These are phyloP conservation scores for Orius insidiosus DNA, from an alignment of 1,140 invertebrate genomes.

Conservation along the genomic window DNA sequence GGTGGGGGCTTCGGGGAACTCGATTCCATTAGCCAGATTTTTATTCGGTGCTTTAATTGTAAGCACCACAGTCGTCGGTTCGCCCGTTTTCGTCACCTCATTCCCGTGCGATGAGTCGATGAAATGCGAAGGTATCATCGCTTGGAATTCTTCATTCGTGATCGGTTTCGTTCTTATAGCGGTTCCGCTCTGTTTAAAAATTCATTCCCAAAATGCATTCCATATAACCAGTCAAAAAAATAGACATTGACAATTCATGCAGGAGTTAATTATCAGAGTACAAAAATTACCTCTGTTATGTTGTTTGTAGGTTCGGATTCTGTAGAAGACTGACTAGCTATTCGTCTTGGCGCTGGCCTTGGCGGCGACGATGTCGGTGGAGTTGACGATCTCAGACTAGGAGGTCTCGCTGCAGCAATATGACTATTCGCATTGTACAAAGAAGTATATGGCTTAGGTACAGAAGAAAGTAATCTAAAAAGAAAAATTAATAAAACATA, in stretches of 20 bases:
- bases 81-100: not conserved
- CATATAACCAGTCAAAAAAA: not conserved
- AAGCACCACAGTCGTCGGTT: constrained; percentile 34
- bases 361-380: constrained; percentile 22
- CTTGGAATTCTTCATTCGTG: constrained; percentile 82
- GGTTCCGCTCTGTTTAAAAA: no score
- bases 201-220: constrained; percentile 5
- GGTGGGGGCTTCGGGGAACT: no score
- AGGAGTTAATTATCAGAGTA: not conserved
- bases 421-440: constrained; percentile 46
- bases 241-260: not conserved
- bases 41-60: constrained; percentile 56
- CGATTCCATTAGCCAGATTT: no score
- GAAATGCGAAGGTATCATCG: constrained; percentile 82
- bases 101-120: constrained; percentile 25
- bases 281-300: not conserved
- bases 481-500: not conserved
- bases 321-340: constrained; percentile 18
- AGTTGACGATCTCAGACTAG: not conserved
- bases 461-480: not conserved
- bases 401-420: constrained; percentile 44
- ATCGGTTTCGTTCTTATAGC: constrained; percentile 47
- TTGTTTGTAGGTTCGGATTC: constrained; percentile 12
- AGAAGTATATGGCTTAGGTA: constrained; percentile 39
- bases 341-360: constrained; percentile 28